phyloP scores from a whole-genome alignment of 2,797 vertebrate genomes.

The Amblyopsis hoosieri region DNA sequence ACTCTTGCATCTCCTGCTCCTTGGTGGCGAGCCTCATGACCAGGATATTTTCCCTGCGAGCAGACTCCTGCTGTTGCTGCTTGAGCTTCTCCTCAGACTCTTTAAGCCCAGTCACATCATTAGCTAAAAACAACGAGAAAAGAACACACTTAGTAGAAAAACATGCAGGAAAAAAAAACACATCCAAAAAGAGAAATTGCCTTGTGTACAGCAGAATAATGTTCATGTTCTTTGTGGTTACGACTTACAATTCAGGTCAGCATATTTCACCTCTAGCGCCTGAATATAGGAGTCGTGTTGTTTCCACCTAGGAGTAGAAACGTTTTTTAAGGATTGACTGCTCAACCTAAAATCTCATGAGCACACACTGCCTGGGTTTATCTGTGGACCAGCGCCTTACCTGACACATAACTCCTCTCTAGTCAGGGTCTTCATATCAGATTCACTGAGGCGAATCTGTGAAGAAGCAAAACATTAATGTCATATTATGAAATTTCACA shows the following conservation, averaged over 20 bases:
- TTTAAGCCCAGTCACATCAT: slow-evolving; percentile 95
- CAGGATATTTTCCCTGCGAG: slow-evolving; percentile 97
- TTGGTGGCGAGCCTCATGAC: slow-evolving; percentile 99
- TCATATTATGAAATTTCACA: not conserved
- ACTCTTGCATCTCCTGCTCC: slow-evolving; percentile 99
- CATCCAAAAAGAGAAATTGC: slow-evolving; percentile 26
- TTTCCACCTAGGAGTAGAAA: slow-evolving; percentile 87
- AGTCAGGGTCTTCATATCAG: slow-evolving; percentile 97
- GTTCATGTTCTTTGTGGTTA: not conserved
- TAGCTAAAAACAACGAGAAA: slow-evolving; percentile 76
- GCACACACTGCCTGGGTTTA: not conserved
- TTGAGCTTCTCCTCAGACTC: slow-evolving; percentile 99
- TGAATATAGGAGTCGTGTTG: slow-evolving; percentile 97
- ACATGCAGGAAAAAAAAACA: not conserved
- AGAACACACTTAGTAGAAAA: too few relatives aligned
- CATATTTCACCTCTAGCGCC: slow-evolving; percentile 96
- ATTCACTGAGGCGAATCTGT: slow-evolving; percentile 97
- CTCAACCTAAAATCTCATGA: slow-evolving; percentile 1
- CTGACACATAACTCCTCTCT: slow-evolving; percentile 95
- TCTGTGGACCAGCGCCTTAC: slow-evolving; percentile 68
- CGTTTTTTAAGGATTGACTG: slow-evolving; percentile 13
- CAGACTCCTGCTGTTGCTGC: slow-evolving; percentile 98
- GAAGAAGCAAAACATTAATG: slow-evolving; percentile 18
- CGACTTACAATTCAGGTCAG: slow-evolving; percentile 96
- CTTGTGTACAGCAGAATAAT: not conserved